phyloP scores from a whole-genome alignment of 2,113 vertebrate species.

The Columba livia region DNA sequence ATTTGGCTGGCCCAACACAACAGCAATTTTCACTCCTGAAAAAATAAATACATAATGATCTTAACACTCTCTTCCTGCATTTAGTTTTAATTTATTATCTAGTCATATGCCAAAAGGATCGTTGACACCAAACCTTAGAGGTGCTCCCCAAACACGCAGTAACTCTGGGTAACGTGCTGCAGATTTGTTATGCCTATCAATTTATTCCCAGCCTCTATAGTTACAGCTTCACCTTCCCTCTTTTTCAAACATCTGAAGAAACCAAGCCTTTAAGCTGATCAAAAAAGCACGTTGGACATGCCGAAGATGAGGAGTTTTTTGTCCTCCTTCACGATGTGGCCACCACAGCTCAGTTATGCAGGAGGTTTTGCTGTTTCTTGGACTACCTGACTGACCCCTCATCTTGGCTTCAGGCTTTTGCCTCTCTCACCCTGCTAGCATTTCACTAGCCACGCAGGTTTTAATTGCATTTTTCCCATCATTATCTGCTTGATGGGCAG shows the following conservation, averaged over 20 bases:
- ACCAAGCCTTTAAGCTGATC: neutral
- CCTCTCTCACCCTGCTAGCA: neutral
- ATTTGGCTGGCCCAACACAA: neutral
- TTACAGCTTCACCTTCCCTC: neutral
- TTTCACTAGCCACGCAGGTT: neutral
- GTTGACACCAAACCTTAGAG: neutral
- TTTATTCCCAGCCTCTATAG: neutral
- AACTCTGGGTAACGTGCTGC: neutral
- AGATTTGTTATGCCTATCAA: neutral
- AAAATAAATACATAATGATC: neutral
- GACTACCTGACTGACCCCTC: neutral
- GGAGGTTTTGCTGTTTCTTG: neutral
- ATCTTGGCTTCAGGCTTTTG: neutral
- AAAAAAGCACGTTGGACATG: accelerated
- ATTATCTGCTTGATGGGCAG: neutral
- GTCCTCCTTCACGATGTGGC: accelerated
- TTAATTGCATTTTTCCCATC: neutral
- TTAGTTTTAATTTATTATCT: neutral
- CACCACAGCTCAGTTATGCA: neutral
- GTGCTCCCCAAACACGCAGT: neutral
- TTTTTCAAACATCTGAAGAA: neutral
- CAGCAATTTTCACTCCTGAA: neutral
- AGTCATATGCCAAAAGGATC: neutral
- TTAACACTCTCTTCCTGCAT: neutral
- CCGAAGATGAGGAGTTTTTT: neutral